Evolutionary conservation across 2,888 invertebrate species (phyloP), one percentile per base, ranked within the genome.

Genomic region (Drosophila antonietae): DNA sequence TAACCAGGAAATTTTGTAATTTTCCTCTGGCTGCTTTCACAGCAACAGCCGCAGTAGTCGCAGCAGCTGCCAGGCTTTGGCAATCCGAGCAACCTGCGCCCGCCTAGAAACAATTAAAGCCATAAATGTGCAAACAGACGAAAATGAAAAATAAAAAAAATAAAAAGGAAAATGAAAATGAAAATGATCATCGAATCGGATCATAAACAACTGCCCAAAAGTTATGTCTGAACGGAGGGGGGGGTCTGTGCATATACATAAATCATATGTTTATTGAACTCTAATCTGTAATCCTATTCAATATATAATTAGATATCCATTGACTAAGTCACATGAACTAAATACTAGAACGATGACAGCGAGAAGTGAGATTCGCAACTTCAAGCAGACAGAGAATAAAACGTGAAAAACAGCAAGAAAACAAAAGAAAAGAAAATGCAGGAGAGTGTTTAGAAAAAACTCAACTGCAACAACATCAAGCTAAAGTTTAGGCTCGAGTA

Each of bases 1-100:
- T 71, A 78, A 88, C 80, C 90, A 88, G 90, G 90, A 88, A 88
- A 89, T 86, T 90, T 88, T 83, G 82, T 73, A 88, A 81, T 79
- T 89, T 88, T 88, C 72, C 73, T 73, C 61, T 73, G 51, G 58
- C 57, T 73, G 83, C 82, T 83, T 86, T 81, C 74, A 75, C 83
- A 71, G 78, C 71, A 55, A 41, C 47, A 41, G 55, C 47, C 10
- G 56, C 64, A 53, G 73, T 46, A 43, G 53, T 12, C 57, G 52
- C 43, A 6, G 59, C 64, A 55, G 73, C 58, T 46, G 53, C 51
- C 58, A 51, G 71, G 44, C 67, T 51, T 35, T 51, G 51, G 51
- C 83, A 71, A 68, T 53, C 59, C 51, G 59, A 43, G 76, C 78
- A 74, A 62, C 61, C 64, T 64, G 74, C 64, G 35, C 23, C 60